Evolutionary conservation across 2,888 invertebrate species (phyloP).

Genomic region (Chymomyza caudatula): DNA sequence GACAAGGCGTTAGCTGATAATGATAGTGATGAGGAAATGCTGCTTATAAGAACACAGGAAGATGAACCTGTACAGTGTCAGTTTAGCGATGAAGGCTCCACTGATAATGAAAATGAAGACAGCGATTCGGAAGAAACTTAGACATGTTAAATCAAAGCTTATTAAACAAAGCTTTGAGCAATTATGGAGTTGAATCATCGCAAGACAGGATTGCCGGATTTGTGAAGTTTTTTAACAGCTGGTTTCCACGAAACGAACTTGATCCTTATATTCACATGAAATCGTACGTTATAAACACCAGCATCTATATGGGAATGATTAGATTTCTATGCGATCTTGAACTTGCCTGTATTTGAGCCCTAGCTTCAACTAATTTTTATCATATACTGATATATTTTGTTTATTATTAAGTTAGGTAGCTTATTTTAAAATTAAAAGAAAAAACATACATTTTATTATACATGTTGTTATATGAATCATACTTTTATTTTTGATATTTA

Average conservation of each 20-base stretch:
- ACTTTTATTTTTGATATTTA: constrained; percentile 2
- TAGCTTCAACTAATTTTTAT: not conserved
- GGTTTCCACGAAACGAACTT: too few species aligned
- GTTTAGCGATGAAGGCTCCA: constrained; percentile 40
- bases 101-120: constrained; percentile 71
- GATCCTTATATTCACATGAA: too few species aligned
- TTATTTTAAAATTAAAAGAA: not conserved
- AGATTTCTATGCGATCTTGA: too few species aligned
- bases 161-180: too few species aligned
- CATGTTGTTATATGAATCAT: not conserved
- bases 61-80: constrained; percentile 26
- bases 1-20: not conserved
- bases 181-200: too few species aligned
- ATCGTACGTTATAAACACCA: too few species aligned
- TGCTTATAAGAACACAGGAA: constrained; percentile 49
- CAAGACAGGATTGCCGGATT: too few species aligned
- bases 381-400: not conserved
- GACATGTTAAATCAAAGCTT: too few species aligned
- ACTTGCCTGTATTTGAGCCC: too few species aligned
- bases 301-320: too few species aligned
- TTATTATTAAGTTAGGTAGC: not conserved
- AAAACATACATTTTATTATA: not conserved
- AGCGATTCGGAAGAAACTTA: constrained; percentile 31
- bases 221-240: too few species aligned
- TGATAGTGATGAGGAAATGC: constrained; percentile 69